Conservation (phyloP, 2,113 vertebrate genomes). For the Lepisosteus osseus region DNA sequence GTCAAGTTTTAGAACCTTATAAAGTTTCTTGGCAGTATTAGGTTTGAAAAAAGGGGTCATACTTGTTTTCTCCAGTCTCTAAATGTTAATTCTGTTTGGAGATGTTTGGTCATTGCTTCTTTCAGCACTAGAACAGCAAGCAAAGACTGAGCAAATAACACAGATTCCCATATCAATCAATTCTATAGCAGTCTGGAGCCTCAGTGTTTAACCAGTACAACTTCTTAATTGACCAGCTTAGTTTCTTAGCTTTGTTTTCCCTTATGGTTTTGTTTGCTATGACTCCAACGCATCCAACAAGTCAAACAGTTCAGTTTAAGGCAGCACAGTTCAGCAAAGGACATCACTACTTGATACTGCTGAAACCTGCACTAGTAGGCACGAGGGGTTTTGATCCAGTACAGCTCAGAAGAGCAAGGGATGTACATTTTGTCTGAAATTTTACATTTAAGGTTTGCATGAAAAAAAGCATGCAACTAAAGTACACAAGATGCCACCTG, state of each 20-base stretch:
- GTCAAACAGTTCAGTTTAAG: too few species aligned
- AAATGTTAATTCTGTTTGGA: constrained; percentile 56
- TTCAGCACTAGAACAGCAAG: constrained; percentile 1
- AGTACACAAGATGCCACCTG: too few species aligned
- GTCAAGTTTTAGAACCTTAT: constrained; percentile 63
- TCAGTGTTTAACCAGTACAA: constrained; percentile 29
- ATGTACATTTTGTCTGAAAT: too few species aligned
- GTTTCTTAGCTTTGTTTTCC: constrained; percentile 49
- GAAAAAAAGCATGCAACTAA: too few species aligned
- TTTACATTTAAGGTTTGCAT: too few species aligned
- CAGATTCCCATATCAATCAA: constrained; percentile 15
- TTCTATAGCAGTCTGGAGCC: constrained; percentile 40
- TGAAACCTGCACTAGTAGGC: too few species aligned
- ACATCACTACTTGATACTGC: too few species aligned
- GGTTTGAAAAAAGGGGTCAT: constrained; percentile 54
- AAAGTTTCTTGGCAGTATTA: constrained; percentile 54
- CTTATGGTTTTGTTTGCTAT: constrained; percentile 25
- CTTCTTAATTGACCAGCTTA: constrained; percentile 54
- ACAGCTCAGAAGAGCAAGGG: too few species aligned
- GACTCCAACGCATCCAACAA: too few species aligned
- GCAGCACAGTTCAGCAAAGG: too few species aligned
- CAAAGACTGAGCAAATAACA: too few species aligned
- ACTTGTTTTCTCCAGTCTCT: constrained; percentile 61
- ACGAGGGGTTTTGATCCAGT: too few species aligned
- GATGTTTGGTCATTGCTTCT: constrained; percentile 36